Evolutionary conservation across 2,797 vertebrate species (phyloP).

Genomic region (Denticeps clupeoides): DNA sequence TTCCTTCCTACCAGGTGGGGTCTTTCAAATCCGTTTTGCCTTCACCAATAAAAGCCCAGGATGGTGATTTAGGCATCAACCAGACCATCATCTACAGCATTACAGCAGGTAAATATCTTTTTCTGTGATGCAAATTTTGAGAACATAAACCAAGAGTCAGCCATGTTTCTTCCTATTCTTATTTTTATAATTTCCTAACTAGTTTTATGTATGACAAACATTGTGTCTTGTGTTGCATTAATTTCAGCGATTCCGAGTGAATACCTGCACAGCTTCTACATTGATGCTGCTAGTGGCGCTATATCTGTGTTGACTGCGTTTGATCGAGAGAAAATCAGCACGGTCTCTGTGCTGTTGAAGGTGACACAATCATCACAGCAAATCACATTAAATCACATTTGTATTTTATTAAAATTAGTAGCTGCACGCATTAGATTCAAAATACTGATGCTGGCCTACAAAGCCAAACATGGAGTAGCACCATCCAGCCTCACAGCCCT

Average conservation of each 20-base stretch:
- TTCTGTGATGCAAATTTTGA: too few relatives aligned
- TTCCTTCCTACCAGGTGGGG: conserved; percentile 36
- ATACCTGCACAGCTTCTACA: conserved; percentile 35
- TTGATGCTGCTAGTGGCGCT: conserved; percentile 40
- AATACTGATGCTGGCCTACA: too few relatives aligned
- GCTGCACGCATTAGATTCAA: too few relatives aligned
- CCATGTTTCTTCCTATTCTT: too few relatives aligned
- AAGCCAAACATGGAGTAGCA: too few relatives aligned
- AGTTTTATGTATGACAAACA: too few relatives aligned
- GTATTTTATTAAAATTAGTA: too few relatives aligned
- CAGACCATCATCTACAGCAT: conserved; percentile 55
- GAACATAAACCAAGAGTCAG: too few relatives aligned
- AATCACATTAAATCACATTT: too few relatives aligned
- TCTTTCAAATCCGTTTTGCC: conserved; percentile 39
- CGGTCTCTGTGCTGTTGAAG: conserved; percentile 51
- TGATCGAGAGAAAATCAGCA: conserved; percentile 43
- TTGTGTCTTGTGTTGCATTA: not conserved
- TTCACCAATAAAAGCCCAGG: conserved; percentile 56
- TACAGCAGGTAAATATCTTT: conserved; percentile 54
- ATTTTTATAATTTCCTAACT: too few relatives aligned
- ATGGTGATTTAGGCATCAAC: conserved; percentile 66
- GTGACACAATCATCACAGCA: conserved; percentile 27
- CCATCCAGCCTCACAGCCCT: too few relatives aligned
- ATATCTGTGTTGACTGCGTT: conserved; percentile 39
- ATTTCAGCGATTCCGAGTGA: conserved; percentile 48